phyloP scores from a whole-genome alignment of 2,797 vertebrate species.

The Premnoplex brunnescens region DNA sequence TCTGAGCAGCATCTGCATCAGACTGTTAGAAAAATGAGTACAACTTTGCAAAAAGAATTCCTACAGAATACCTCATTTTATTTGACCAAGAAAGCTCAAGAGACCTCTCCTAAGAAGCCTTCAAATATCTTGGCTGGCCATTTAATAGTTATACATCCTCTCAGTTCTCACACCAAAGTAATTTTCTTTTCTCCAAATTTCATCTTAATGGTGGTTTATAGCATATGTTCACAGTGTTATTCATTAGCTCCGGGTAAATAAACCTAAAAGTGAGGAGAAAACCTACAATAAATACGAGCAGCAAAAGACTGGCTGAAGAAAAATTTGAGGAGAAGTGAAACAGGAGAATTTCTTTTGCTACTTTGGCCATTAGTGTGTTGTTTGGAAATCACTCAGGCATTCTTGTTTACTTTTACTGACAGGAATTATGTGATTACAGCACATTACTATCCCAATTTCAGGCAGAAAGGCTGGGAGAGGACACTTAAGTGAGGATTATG shows the following conservation, averaged over 20 bases:
- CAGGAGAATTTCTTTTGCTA: background rate
- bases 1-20: conserved; percentile 15
- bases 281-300: conserved; percentile 34
- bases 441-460: conserved; percentile 43
- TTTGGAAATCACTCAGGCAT: conserved; percentile 57
- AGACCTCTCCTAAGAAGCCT: conserved; percentile 37
- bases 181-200: conserved; percentile 64
- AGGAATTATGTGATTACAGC: conserved; percentile 64
- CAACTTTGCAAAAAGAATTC: conserved; percentile 13
- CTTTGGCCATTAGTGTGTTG: conserved; percentile 51
- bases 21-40: background rate
- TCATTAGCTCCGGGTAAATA: conserved; percentile 65
- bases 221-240: conserved; percentile 50
- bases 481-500: conserved; percentile 29
- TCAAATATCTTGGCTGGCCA: conserved; percentile 33
- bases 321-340: background rate
- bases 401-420: conserved; percentile 66
- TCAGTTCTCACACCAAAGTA: conserved; percentile 36
- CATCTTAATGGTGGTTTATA: conserved; percentile 64
- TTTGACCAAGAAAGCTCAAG: conserved; percentile 29
- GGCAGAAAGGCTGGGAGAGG: conserved; percentile 25
- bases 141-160: conserved; percentile 38
- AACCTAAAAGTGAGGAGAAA: conserved; percentile 51
- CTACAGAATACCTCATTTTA: conserved; percentile 4
- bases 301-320: conserved; percentile 14